phyloP scores from a whole-genome alignment of 2,797 vertebrate species.

The Amazona ochrocephala region DNA sequence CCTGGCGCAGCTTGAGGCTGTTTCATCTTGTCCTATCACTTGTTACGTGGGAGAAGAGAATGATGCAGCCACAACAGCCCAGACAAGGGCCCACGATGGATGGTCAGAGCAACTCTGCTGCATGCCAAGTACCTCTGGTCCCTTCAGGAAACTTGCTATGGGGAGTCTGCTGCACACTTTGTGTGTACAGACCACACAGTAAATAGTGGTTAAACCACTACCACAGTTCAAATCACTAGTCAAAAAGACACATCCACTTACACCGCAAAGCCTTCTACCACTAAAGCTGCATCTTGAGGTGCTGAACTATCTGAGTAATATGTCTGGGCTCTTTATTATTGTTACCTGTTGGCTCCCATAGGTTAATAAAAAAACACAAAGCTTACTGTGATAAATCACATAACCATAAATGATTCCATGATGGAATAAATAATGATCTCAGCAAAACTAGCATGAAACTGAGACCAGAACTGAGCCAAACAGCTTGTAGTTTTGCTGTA shows the following conservation, averaged over 20 bases:
- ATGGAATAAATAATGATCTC: background rate
- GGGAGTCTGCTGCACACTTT: background rate
- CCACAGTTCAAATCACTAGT: background rate
- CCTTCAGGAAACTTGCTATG: background rate
- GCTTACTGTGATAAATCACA: background rate
- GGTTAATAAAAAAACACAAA: background rate
- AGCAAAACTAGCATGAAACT: background rate
- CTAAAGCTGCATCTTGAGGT: background rate
- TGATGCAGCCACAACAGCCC: background rate
- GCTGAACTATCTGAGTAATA: background rate
- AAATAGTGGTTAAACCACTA: background rate
- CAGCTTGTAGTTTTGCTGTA: background rate
- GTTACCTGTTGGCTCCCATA: background rate
- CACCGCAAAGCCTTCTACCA: rapidly evolving
- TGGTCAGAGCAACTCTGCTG: background rate
- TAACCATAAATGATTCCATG: background rate
- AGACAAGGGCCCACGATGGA: background rate
- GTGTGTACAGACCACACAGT: too few species aligned
- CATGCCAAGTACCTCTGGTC: background rate
- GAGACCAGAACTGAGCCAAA: background rate
- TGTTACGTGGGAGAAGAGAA: background rate
- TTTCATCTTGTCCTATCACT: background rate
- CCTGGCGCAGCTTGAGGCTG: background rate
- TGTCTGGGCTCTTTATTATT: background rate
- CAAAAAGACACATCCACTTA: background rate